A percentile compares a stretch with the other conserved stretches of the same genome.
Conservation (phyloP, 1,140 invertebrate genomes). For the Pseudomyrmex flavicornis region DNA sequence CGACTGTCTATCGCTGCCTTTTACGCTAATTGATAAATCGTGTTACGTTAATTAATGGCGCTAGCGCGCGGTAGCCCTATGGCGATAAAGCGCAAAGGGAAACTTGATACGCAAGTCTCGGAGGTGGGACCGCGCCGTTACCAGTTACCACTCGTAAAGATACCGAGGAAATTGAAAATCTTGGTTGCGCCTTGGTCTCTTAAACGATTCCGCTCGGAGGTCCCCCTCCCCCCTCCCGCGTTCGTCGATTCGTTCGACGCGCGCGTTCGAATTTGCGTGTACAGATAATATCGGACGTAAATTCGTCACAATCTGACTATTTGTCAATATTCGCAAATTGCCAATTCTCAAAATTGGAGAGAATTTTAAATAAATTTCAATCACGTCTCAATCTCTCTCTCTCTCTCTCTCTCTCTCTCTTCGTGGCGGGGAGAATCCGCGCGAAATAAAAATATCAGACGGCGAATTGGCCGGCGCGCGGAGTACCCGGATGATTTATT, state of each 20-base stretch:
- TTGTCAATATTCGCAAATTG: no score
- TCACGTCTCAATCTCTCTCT: not conserved
- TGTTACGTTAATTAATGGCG: slow-evolving; percentile 85
- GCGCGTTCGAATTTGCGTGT: no score
- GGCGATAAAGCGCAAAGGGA: slow-evolving; percentile 28
- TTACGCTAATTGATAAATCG: slow-evolving; percentile 86
- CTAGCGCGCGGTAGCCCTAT: slow-evolving; percentile 59
- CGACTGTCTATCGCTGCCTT: slow-evolving; percentile 85
- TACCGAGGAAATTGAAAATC: slow-evolving; percentile 81
- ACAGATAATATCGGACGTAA: no score
- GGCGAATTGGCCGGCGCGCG: slow-evolving; percentile 69
- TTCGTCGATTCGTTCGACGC: not conserved
- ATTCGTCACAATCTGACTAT: no score
- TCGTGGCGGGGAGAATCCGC: not conserved
- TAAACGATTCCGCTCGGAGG: slow-evolving; percentile 28
- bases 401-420: no score
- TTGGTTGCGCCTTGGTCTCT: slow-evolving; percentile 65
- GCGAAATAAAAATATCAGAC: slow-evolving; percentile 78
- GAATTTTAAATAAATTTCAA: slow-evolving; percentile 36
- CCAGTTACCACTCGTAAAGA: slow-evolving; percentile 68
- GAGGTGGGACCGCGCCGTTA: slow-evolving; percentile 37
- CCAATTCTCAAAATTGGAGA: not conserved
- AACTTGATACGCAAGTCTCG: slow-evolving; percentile 58
- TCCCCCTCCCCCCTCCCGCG: not conserved
- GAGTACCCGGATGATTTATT: slow-evolving; percentile 77